Conservation (phyloP, 2,888 invertebrate genomes). For the Ophion costatus region DNA sequence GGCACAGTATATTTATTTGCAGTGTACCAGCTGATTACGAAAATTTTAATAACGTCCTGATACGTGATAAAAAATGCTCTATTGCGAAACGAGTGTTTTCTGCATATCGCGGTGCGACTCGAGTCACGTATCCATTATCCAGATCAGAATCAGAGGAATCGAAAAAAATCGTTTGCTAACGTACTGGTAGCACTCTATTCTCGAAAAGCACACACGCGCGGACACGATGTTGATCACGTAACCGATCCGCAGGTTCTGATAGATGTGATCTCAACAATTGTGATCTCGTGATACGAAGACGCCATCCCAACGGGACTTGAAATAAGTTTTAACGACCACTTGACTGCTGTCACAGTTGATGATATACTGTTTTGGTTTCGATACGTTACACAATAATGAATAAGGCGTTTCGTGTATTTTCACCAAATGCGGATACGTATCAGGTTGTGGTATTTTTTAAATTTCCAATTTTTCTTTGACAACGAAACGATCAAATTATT, state of each 20-base stretch:
- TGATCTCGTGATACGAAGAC: neutral
- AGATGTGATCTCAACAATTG: slow-evolving; percentile 27
- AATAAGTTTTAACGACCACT: slow-evolving; percentile 27
- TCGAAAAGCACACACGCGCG: neutral
- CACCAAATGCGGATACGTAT: neutral
- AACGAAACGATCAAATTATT: neutral
- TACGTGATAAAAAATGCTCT: neutral
- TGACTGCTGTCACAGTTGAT: slow-evolving; percentile 18
- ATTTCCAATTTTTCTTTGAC: neutral
- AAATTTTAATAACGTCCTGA: neutral
- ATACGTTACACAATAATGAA: neutral
- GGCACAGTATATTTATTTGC: too few species aligned
- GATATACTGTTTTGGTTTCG: neutral
- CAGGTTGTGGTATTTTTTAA: neutral
- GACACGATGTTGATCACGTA: neutral
- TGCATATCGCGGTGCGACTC: neutral
- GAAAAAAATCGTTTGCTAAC: slow-evolving; percentile 38
- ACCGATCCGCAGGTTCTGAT: slow-evolving; percentile 18
- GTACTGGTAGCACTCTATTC: neutral
- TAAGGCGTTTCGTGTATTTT: neutral
- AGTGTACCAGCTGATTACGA: too few species aligned
- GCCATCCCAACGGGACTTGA: slow-evolving; percentile 3
- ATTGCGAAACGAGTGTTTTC: neutral
- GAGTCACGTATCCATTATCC: slow-evolving; percentile 38
- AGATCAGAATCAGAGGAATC: slow-evolving; percentile 28